A percentile compares a stretch with the other conserved stretches of the same genome.
These are phyloP conservation scores for Staurois parvus DNA, from an alignment of 2,797 vertebrate species.

Conservation along the genomic window DNA sequence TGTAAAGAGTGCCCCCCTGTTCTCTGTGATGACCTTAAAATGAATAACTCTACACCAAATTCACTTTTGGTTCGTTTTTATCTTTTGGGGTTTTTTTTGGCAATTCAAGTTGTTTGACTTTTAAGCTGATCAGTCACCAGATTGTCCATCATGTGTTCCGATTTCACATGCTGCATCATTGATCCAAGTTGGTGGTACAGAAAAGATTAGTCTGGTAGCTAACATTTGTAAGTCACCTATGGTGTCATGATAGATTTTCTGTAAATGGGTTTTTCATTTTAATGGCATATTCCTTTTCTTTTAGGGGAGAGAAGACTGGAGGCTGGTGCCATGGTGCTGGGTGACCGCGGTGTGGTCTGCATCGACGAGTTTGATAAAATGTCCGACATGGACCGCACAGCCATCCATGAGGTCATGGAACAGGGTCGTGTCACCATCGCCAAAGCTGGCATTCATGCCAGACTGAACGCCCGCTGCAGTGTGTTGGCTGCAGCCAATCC, in stretches of 20 bases:
- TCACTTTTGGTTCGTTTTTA: too few relatives aligned
- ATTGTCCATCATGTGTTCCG: too few relatives aligned
- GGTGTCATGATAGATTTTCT: too few relatives aligned
- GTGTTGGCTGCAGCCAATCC: conserved; percentile 96
- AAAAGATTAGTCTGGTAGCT: not conserved
- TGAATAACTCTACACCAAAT: too few relatives aligned
- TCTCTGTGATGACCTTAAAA: too few relatives aligned
- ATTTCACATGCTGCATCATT: not conserved
- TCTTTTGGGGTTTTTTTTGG: too few relatives aligned
- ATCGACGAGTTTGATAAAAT: conserved; percentile 99
- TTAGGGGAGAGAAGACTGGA: conserved; percentile 92
- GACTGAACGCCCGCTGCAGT: conserved; percentile 96
- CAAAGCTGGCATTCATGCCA: conserved; percentile 96
- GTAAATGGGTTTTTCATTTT: too few relatives aligned
- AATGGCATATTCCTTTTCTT: not conserved
- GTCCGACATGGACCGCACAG: conserved; percentile 96
- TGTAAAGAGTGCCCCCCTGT: too few relatives aligned
- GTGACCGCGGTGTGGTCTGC: conserved; percentile 93
- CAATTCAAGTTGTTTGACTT: too few relatives aligned
- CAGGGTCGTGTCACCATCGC: conserved; percentile 96
- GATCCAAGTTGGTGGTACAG: not conserved
- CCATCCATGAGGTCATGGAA: conserved; percentile 99
- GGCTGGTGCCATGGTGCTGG: conserved; percentile 96
- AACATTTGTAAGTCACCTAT: not conserved
- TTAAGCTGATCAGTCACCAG: too few relatives aligned